phyloP scores from a whole-genome alignment of 1,140 invertebrate species.

The Drosophila ficusphila region DNA sequence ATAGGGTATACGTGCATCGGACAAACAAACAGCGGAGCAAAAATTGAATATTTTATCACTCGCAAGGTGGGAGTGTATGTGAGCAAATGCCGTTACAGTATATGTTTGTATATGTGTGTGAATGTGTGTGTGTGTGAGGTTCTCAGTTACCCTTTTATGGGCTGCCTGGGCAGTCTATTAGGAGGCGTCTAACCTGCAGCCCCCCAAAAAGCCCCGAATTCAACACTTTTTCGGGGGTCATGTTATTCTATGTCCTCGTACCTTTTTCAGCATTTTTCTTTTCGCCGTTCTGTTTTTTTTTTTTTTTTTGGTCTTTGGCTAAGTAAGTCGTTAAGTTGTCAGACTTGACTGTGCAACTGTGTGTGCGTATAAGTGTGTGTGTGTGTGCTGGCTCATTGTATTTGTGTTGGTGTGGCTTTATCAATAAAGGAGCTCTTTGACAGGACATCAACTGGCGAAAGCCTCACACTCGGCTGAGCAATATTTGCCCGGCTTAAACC shows the following conservation, averaged over 20 bases:
- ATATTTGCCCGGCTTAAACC: constrained; percentile 20
- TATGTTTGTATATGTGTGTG: no score
- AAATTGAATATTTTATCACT: constrained; percentile 41
- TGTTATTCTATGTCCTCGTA: constrained; percentile 51
- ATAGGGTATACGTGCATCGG: not conserved
- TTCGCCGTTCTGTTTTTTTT: not conserved
- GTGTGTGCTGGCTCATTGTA: constrained; percentile 8
- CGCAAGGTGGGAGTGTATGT: not conserved
- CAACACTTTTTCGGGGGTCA: constrained; percentile 26
- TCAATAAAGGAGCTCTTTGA: constrained; percentile 63
- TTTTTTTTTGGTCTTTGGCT: constrained; percentile 52
- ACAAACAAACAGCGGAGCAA: not conserved
- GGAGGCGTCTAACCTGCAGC: not conserved
- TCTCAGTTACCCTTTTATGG: constrained; percentile 52
- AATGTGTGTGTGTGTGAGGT: constrained; percentile 9
- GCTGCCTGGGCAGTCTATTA: constrained; percentile 60
- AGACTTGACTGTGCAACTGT: constrained; percentile 54
- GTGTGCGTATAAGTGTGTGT: constrained; percentile 3
- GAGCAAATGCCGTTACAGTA: not conserved
- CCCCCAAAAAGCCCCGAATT: not conserved
- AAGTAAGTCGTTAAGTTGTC: constrained; percentile 79
- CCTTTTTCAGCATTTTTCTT: constrained; percentile 30
- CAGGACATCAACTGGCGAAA: constrained; percentile 38
- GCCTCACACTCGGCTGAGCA: constrained; percentile 32
- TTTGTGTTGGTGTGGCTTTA: constrained; percentile 56